These are phyloP conservation scores for Parascotia fuliginaria DNA, from an alignment of 2,888 invertebrate species.

Conservation along the genomic window DNA sequence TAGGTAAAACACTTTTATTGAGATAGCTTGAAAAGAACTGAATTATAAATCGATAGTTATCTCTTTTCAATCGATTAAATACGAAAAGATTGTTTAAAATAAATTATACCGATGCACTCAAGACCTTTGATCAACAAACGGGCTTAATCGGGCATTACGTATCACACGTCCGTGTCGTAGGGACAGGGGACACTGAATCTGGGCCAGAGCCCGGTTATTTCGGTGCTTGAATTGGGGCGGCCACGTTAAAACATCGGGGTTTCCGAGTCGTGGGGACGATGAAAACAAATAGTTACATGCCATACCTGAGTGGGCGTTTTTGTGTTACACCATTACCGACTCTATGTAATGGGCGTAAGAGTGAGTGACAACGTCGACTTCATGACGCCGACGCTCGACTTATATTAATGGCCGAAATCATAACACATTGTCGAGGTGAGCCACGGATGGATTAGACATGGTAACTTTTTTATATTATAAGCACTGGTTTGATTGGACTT, in stretches of 20 bases:
- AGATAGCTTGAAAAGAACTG: not conserved
- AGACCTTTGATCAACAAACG: slow-evolving; percentile 28
- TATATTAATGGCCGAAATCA: slow-evolving; percentile 53
- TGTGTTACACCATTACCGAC: slow-evolving; percentile 45
- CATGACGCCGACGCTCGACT: slow-evolving; percentile 40
- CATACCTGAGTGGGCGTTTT: slow-evolving; percentile 66
- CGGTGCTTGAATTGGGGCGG: slow-evolving; percentile 77
- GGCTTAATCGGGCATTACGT: slow-evolving; percentile 48
- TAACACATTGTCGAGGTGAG: slow-evolving; percentile 42
- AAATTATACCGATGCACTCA: slow-evolving; percentile 26
- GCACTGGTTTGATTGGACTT: slow-evolving; percentile 17
- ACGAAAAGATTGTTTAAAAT: slow-evolving; percentile 24
- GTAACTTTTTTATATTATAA: slow-evolving; percentile 23
- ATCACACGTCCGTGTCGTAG: slow-evolving; percentile 50
- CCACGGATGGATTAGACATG: slow-evolving; percentile 34
- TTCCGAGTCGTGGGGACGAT: slow-evolving; percentile 62
- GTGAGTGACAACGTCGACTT: slow-evolving; percentile 39
- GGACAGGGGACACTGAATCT: slow-evolving; percentile 64
- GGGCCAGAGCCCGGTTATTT: slow-evolving; percentile 77
- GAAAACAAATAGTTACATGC: slow-evolving; percentile 69
- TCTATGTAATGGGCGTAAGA: slow-evolving; percentile 43
- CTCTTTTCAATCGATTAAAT: slow-evolving; percentile 25
- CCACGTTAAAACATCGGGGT: slow-evolving; percentile 77
- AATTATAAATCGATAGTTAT: not conserved
- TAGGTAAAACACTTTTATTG: not conserved